Evolutionary conservation across 2,113 vertebrate species (phyloP).

Genomic region (Fulica atra): DNA sequence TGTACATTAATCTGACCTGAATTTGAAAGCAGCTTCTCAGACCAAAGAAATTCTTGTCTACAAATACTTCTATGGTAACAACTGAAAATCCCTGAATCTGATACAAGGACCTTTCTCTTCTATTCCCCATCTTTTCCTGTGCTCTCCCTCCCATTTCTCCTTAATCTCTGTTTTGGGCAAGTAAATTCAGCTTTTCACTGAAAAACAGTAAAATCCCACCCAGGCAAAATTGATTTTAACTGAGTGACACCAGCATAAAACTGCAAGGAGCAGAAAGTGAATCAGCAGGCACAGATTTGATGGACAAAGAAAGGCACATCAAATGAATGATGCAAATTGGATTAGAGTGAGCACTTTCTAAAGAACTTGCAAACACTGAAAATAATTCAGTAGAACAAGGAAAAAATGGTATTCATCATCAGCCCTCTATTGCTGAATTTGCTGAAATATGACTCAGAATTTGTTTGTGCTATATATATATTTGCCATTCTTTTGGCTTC

Average conservation of each 20-base stretch:
- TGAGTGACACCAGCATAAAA: neutral
- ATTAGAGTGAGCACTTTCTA: neutral
- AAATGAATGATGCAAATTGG: neutral
- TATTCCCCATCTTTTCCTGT: neutral
- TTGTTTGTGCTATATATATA: neutral
- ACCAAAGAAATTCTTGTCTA: neutral
- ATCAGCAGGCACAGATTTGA: neutral
- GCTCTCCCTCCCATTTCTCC: neutral
- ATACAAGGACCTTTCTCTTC: neutral
- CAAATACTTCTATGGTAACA: neutral
- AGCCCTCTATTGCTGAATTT: neutral
- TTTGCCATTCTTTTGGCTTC: neutral
- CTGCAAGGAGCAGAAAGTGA: neutral
- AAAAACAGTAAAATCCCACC: neutral
- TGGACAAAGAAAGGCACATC: neutral
- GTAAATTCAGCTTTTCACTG: neutral
- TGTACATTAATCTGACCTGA: neutral
- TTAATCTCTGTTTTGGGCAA: neutral
- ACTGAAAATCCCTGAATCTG: neutral
- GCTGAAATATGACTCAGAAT: neutral
- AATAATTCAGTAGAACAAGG: neutral
- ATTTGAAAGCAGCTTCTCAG: neutral
- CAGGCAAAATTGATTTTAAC: neutral
- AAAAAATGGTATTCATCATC: neutral
- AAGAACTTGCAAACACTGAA: neutral